Evolutionary conservation across 2,113 vertebrate species (phyloP).

Genomic region (Carettochelys insculpta): DNA sequence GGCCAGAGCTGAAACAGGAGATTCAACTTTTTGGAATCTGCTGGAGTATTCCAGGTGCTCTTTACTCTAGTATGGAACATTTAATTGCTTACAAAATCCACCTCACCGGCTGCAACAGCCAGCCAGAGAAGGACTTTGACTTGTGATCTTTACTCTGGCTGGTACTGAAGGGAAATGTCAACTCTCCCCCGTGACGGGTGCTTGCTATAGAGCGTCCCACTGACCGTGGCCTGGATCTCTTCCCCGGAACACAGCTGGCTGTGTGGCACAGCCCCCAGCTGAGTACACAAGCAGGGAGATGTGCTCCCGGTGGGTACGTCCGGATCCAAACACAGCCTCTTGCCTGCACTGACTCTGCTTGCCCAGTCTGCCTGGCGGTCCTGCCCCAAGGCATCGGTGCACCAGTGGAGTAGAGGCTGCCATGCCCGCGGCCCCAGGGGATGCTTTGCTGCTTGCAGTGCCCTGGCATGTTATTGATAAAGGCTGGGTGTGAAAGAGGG

Average conservation of each 20-base stretch:
- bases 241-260: neutral
- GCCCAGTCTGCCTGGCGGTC: neutral
- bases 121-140: neutral
- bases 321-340: neutral
- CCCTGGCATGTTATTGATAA: neutral
- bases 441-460: neutral
- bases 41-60: conserved; percentile 48
- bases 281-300: neutral
- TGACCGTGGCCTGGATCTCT: neutral
- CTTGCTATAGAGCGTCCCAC: conserved; percentile 4
- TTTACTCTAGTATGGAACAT: conserved; percentile 56
- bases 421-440: neutral
- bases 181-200: neutral
- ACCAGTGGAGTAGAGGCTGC: neutral
- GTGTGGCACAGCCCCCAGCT: neutral
- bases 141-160: conserved; percentile 15
- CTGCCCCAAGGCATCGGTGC: neutral
- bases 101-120: neutral
- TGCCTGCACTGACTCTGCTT: accelerated
- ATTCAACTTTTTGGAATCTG: conserved; percentile 49
- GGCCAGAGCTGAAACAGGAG: conserved; percentile 45
- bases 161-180: conserved; percentile 30
- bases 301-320: too few species aligned
- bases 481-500: neutral
- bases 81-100: conserved; percentile 58